Percentiles rank a stretch among this genome's conserved stretches.
Evolutionary conservation across 2,797 vertebrate species (phyloP).

Genomic region (Myripristis murdjan): DNA sequence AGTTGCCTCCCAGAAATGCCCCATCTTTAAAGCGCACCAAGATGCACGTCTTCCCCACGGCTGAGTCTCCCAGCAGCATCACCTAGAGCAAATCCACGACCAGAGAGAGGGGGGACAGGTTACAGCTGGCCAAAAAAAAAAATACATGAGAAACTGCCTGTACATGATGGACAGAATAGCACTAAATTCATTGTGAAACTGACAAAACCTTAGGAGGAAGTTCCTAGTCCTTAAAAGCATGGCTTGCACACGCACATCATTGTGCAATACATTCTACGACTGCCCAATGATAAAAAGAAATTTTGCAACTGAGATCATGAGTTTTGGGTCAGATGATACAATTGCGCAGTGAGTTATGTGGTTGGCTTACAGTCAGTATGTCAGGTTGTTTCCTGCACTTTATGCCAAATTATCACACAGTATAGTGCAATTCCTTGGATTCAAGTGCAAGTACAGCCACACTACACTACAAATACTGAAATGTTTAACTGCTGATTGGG

Average conservation of each 20-base stretch:
- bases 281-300: not conserved
- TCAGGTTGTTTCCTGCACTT: slow-evolving; percentile 1
- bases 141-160: slow-evolving; percentile 7
- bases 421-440: too few relatives aligned
- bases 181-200: not conserved
- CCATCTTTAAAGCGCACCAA: slow-evolving; percentile 97
- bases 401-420: not conserved
- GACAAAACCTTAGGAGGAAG: too few relatives aligned
- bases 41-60: slow-evolving; percentile 98
- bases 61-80: slow-evolving; percentile 98
- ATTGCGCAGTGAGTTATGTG: slow-evolving; percentile 6
- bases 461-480: not conserved
- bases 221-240: too few relatives aligned
- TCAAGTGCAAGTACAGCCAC: slow-evolving; percentile 1
- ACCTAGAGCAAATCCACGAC: slow-evolving; percentile 86
- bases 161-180: not conserved
- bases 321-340: slow-evolving; percentile 10
- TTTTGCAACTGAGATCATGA: slow-evolving; percentile 34
- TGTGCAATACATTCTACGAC: not conserved
- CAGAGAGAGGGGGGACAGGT: slow-evolving; percentile 64
- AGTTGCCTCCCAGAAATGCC: slow-evolving; percentile 96
- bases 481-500: slow-evolving; percentile 22
- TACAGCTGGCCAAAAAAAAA: slow-evolving; percentile 33
- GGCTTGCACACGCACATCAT: too few relatives aligned
- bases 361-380: not conserved